These are phyloP conservation scores for Calameuta pallipes DNA, from an alignment of 2,888 invertebrate genomes.

Conservation along the genomic window DNA sequence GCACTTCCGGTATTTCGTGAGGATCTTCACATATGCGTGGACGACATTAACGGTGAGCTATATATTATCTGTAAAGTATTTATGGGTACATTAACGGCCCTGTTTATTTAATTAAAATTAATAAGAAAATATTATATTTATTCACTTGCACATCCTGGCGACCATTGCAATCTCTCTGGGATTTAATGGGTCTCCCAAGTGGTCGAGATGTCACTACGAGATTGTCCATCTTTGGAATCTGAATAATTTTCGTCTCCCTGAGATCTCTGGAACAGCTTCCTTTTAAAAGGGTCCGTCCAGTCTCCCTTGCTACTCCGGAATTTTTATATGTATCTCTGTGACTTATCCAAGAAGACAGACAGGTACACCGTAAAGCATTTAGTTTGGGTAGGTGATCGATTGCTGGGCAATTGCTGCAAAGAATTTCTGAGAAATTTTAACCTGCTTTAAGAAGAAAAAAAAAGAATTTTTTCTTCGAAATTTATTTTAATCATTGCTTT, in stretches of 20 bases:
- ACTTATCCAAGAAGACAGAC: background rate
- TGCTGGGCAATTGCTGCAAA: too few species aligned
- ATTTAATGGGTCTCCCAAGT: constrained; percentile 17
- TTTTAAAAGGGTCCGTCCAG: background rate
- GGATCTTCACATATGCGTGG: constrained; percentile 86
- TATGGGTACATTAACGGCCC: background rate
- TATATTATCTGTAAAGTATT: constrained; percentile 7
- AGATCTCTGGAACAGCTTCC: background rate
- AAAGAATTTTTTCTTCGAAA: background rate
- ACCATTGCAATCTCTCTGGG: constrained; percentile 21
- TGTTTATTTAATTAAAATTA: constrained; percentile 18
- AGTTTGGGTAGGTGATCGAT: too few species aligned
- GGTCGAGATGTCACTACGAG: background rate
- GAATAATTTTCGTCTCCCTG: constrained; percentile 14
- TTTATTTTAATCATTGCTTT: background rate
- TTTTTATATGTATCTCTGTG: background rate
- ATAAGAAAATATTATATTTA: background rate
- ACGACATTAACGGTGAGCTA: constrained; percentile 83
- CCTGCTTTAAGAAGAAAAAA: background rate
- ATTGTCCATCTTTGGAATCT: constrained; percentile 17
- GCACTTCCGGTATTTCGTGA: constrained; percentile 85
- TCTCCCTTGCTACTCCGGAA: background rate
- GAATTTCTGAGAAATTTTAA: background rate
- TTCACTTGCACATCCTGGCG: background rate
- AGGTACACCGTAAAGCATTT: background rate